Evolutionary conservation across 2,797 vertebrate genomes (phyloP).

Genomic region (Falco rusticolus): DNA sequence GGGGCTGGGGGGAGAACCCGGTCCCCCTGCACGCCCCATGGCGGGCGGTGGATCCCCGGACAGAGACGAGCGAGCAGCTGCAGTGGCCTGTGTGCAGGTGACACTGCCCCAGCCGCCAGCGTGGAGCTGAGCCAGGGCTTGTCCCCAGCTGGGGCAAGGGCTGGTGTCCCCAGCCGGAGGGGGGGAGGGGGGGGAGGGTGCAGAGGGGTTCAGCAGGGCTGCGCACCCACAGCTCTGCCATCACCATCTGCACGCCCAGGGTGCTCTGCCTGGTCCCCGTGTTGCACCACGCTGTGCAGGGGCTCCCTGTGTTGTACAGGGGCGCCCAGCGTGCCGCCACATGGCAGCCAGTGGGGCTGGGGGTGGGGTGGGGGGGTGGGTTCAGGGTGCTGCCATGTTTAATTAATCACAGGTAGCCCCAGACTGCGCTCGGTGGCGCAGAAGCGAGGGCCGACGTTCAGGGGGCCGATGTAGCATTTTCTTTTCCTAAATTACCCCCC

Average conservation of each 20-base stretch:
- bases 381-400: neutral
- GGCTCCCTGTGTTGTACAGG: neutral
- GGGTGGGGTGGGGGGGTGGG: too few relatives aligned
- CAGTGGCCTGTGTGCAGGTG: neutral
- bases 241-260: fast-evolving
- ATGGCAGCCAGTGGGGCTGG: fast-evolving
- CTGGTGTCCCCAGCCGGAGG: neutral
- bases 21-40: neutral
- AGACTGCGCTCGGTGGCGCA: neutral
- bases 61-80: neutral
- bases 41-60: neutral
- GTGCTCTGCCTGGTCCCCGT: neutral
- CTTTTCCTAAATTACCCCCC: neutral
- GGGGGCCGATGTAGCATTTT: neutral
- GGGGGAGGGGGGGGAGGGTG: neutral
- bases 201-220: neutral
- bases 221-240: neutral
- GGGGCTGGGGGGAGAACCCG: neutral
- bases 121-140: neutral
- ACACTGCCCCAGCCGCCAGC: neutral
- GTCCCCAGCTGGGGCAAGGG: neutral
- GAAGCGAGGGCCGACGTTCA: neutral
- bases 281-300: fast-evolving
- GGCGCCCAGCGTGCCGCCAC: fast-evolving
- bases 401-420: neutral